A percentile compares a stretch with the other conserved stretches of the same genome.
Evolutionary conservation across 2,797 vertebrate species (phyloP).

Genomic region (Poecilia wingei): DNA sequence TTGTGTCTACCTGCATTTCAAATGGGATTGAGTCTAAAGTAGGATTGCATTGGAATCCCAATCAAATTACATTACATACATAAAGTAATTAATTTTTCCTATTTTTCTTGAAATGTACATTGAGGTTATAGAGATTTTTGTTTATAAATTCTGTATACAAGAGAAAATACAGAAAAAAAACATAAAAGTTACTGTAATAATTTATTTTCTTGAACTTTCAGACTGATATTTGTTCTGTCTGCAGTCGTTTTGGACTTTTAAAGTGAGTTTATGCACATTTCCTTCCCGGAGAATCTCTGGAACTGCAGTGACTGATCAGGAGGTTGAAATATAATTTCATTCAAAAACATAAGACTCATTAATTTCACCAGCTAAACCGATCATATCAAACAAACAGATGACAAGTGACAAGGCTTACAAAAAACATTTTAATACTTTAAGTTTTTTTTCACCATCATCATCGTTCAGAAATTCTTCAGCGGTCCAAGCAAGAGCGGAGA

Average conservation of each 20-base stretch:
- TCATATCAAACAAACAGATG: constrained; percentile 30
- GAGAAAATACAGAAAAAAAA: background rate
- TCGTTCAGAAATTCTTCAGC: constrained; percentile 70
- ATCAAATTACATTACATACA: background rate
- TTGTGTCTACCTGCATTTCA: background rate
- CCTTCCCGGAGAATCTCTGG: background rate
- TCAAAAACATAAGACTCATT: background rate
- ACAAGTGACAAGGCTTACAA: constrained; percentile 58
- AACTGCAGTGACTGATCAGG: background rate
- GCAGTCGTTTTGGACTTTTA: background rate
- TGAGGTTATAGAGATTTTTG: background rate
- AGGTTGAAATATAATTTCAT: background rate
- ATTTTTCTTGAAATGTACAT: background rate
- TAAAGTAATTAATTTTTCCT: background rate
- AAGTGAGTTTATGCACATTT: constrained; percentile 4
- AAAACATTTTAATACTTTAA: constrained; percentile 79
- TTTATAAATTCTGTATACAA: background rate
- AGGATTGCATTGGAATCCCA: background rate
- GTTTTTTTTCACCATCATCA: constrained; percentile 27
- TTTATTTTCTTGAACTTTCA: background rate
- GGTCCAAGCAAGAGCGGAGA: constrained; percentile 50
- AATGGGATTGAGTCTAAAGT: background rate
- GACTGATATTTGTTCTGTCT: no score
- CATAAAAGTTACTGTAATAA: background rate
- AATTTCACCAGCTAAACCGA: background rate